Evolutionary conservation across 1,140 invertebrate species (phyloP), one percentile per base, ranked within the genome.

Genomic region (Drosophila ficusphila): DNA sequence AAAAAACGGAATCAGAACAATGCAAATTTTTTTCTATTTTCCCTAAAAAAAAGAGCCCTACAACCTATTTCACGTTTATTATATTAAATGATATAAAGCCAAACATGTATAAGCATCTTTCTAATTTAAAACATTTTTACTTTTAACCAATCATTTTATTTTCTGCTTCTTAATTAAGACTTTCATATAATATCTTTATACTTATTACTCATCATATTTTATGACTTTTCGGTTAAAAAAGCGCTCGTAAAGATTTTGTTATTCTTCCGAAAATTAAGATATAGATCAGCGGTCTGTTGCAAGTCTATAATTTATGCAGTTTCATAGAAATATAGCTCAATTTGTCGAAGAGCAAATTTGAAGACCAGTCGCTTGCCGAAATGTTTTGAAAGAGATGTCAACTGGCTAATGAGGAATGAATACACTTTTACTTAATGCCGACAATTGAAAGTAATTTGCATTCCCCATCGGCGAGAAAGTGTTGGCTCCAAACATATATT

Each of bases 381-480:
- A 72, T 85, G 60, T 64, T 49, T 68, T 56, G 47, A 49, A 52
- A 5, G 27, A 76, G 65, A 60, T 83, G 58, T 76, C 67, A 74
- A 19, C 23, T n/a, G 68, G 34, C 65, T 88, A 88, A 88, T 81
- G 79, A 88, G 51, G 57, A 49, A 65, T 42, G 60, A 81, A 69
- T 65, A 86, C 62, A 81, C 82, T 88, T 86, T 81, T 76, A 61
- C 72, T 81, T 47, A 48, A 49, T 54, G 62, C 68, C 47, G 52
- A 67, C 77, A 86, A 88, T 88, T 86, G 77, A 70, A 41, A 65
- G 73, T 74, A 75, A 81, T 86, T 86, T 86, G 81, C 82, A 88
- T 86, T 56, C 34, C 18, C 4, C 9, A 41, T 16, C 27, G 39
- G 49, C 49, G 79, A 18, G 65, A 71, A 83, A 81, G 65, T 81